These are phyloP conservation scores for Mormyrops attenuatus DNA, from an alignment of 2,797 vertebrate genomes.

Conservation along the genomic window DNA sequence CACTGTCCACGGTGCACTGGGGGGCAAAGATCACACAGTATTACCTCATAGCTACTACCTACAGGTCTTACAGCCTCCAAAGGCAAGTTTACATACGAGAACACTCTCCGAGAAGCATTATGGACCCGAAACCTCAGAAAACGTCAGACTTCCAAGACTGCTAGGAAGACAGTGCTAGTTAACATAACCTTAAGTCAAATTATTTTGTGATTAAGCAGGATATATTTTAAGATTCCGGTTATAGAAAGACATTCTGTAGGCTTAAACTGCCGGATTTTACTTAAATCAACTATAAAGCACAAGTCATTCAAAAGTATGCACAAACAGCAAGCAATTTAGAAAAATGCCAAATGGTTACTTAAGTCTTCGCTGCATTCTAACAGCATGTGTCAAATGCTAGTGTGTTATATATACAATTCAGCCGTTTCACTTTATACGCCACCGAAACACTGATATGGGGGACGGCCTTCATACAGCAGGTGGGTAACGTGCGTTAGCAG, in stretches of 20 bases:
- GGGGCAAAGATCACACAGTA: conserved; percentile 16
- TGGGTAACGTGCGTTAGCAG: neutral
- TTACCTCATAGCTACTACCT: neutral
- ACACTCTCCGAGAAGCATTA: neutral
- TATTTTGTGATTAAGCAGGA: neutral
- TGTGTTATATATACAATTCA: neutral
- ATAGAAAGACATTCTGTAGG: neutral
- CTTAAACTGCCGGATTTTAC: neutral
- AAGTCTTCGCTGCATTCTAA: neutral
- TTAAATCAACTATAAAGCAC: neutral
- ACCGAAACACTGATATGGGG: neutral
- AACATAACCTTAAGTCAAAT: neutral
- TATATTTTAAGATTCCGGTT: neutral
- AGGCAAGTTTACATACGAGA: neutral
- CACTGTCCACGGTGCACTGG: conserved; percentile 91
- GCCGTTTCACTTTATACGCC: neutral
- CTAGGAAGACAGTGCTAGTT: neutral
- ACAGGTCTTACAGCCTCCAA: neutral
- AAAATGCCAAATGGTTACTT: neutral
- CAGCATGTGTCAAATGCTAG: neutral
- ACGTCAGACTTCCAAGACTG: neutral
- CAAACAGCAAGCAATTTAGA: neutral
- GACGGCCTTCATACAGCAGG: neutral
- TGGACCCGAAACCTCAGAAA: neutral
- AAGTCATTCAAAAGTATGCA: neutral